These are phyloP conservation scores for Hemiprocne comata DNA, from an alignment of 2,113 vertebrate species.

Conservation along the genomic window DNA sequence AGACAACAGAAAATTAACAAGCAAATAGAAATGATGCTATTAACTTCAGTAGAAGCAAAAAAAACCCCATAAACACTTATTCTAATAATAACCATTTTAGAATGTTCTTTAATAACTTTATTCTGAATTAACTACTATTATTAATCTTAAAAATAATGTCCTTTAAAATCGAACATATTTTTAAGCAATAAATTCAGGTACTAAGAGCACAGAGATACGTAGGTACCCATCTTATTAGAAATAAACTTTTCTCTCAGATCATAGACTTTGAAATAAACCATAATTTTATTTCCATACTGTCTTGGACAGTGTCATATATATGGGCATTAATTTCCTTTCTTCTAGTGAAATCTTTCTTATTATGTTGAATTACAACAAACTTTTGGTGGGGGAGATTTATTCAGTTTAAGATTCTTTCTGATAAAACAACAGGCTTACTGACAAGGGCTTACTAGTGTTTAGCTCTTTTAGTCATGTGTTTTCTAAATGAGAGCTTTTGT, in stretches of 20 bases:
- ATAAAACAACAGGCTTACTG: conserved; percentile 57
- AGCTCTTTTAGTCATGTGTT: conserved; percentile 56
- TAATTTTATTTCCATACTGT: conserved; percentile 19
- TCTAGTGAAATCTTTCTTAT: neutral
- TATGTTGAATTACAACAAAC: neutral
- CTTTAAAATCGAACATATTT: neutral
- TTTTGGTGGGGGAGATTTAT: neutral
- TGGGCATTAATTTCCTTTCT: conserved; percentile 27
- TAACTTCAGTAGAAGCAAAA: neutral
- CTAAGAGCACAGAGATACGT: neutral
- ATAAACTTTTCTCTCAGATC: neutral
- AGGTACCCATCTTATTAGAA: neutral
- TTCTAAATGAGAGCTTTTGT: conserved; percentile 67
- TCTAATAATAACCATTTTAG: neutral
- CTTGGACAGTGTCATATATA: neutral
- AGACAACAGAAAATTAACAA: neutral
- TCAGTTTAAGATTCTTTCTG: conserved; percentile 31
- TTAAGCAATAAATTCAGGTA: neutral
- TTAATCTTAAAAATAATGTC: neutral
- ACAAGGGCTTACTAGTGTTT: conserved; percentile 53
- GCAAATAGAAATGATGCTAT: neutral
- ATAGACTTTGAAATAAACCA: neutral
- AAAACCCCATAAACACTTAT: neutral
- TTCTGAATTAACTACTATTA: neutral
- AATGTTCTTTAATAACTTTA: neutral